Percentiles rank a stretch among this genome's conserved stretches.
These are phyloP conservation scores for Ptilodon capucinus DNA, from an alignment of 2,888 invertebrate species.

Conservation along the genomic window DNA sequence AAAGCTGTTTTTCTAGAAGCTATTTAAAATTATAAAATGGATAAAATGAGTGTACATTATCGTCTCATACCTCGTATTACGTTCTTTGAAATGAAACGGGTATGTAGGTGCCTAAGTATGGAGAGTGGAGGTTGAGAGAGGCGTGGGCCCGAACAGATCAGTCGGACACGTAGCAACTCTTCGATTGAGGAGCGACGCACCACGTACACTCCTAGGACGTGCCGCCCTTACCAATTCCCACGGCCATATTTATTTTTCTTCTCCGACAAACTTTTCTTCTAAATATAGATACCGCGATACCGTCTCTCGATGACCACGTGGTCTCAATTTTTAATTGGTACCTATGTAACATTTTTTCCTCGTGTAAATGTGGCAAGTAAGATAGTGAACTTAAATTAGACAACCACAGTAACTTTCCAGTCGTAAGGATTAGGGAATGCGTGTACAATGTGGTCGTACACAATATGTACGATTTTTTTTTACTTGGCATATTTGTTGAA, in stretches of 20 bases:
- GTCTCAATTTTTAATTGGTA: constrained; percentile 10
- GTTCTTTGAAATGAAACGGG: not conserved
- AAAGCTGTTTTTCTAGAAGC: constrained; percentile 3
- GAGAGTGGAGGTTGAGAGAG: constrained; percentile 8
- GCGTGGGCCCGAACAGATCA: constrained; percentile 11
- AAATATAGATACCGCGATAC: constrained; percentile 49
- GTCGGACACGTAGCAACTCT: constrained; percentile 35
- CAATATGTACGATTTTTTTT: constrained; percentile 4
- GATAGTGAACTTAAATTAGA: no score
- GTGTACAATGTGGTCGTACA: no score
- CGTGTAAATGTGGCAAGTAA: no score
- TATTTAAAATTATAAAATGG: constrained; percentile 10
- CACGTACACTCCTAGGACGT: constrained; percentile 54
- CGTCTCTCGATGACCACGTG: constrained; percentile 35
- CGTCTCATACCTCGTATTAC: not conserved
- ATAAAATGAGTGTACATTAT: not conserved
- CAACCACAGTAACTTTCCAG: no score
- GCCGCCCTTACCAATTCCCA: constrained; percentile 49
- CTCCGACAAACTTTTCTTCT: constrained; percentile 46
- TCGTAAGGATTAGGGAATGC: no score
- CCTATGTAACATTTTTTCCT: not conserved
- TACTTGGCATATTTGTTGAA: constrained; percentile 1
- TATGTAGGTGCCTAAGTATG: not conserved
- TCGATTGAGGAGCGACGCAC: constrained; percentile 46
- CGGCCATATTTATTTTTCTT: constrained; percentile 50